Percentiles rank a stretch among this genome's conserved stretches.
phyloP scores from a whole-genome alignment of 2,888 invertebrate genomes.

The Pheosia gnoma region DNA sequence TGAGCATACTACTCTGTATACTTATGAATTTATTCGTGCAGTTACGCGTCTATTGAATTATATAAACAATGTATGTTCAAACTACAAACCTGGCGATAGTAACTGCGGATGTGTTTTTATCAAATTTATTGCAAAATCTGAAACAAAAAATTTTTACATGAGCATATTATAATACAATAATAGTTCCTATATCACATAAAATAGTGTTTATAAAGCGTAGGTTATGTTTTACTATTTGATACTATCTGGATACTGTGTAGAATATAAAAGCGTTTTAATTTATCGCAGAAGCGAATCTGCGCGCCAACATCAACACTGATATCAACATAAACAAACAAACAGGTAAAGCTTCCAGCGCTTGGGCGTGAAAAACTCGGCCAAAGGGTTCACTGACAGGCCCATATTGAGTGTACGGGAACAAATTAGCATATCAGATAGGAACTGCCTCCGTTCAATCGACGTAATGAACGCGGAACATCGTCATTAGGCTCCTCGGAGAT shows the following conservation, averaged over 20 bases:
- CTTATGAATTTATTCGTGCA: too few species aligned
- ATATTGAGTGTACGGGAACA: slow-evolving; percentile 75
- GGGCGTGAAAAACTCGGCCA: slow-evolving; percentile 63
- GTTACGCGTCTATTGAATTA: too few species aligned
- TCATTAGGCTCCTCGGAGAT: slow-evolving; percentile 71
- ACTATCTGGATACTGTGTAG: background rate
- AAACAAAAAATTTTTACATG: slow-evolving; percentile 21
- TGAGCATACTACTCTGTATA: too few species aligned
- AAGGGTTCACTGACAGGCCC: slow-evolving; percentile 63
- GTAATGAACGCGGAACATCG: slow-evolving; percentile 77
- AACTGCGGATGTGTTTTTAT: slow-evolving; percentile 8
- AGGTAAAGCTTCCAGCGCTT: slow-evolving; percentile 56
- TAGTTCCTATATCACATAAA: background rate
- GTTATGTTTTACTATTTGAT: background rate
- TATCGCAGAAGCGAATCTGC: background rate
- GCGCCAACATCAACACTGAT: slow-evolving; percentile 29
- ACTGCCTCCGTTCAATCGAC: slow-evolving; percentile 63
- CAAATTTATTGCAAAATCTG: slow-evolving; percentile 20
- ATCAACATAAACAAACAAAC: slow-evolving; percentile 69
- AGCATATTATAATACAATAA: background rate
- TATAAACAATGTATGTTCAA: background rate
- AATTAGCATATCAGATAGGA: slow-evolving; percentile 82
- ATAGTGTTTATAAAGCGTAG: background rate
- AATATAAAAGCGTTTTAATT: background rate
- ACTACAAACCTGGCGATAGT: slow-evolving; percentile 23